These are phyloP conservation scores for Plagodis dolabraria DNA, from an alignment of 2,888 invertebrate genomes.

Conservation along the genomic window DNA sequence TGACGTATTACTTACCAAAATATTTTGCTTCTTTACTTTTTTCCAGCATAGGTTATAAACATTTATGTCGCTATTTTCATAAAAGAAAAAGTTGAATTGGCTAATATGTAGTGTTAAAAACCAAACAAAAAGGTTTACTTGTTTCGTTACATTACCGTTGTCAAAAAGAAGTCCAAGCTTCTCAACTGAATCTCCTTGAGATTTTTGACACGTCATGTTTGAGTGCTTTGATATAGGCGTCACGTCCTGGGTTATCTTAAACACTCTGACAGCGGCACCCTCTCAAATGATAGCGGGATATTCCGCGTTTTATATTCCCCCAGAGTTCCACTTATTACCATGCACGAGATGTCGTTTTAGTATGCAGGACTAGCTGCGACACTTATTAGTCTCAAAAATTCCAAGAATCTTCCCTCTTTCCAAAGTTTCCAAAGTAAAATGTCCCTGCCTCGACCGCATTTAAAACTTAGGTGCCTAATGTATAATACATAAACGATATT, in stretches of 20 bases:
- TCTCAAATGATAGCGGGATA: conserved; percentile 67
- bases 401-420: conserved; percentile 66
- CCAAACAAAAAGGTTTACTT: too few species aligned
- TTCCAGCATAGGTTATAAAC: too few species aligned
- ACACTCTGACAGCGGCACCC: conserved; percentile 61
- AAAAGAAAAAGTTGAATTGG: too few species aligned
- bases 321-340: conserved; percentile 71
- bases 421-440: conserved; percentile 68
- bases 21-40: too few species aligned
- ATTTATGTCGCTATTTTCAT: too few species aligned
- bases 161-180: neutral
- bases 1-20: too few species aligned
- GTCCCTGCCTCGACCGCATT: conserved; percentile 66
- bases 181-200: conserved; percentile 42
- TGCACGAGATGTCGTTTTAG: conserved; percentile 75
- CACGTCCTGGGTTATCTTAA: conserved; percentile 64
- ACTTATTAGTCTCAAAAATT: conserved; percentile 84
- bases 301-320: conserved; percentile 76
- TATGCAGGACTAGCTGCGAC: conserved; percentile 74
- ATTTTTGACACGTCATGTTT: conserved; percentile 55
- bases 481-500: conserved; percentile 82
- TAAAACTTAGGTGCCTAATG: conserved; percentile 78
- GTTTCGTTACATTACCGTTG: too few species aligned
- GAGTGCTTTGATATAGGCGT: conserved; percentile 60
- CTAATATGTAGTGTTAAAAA: too few species aligned